These are phyloP conservation scores for Blastobasis lacticolella DNA, from an alignment of 2,888 invertebrate species.

Conservation along the genomic window DNA sequence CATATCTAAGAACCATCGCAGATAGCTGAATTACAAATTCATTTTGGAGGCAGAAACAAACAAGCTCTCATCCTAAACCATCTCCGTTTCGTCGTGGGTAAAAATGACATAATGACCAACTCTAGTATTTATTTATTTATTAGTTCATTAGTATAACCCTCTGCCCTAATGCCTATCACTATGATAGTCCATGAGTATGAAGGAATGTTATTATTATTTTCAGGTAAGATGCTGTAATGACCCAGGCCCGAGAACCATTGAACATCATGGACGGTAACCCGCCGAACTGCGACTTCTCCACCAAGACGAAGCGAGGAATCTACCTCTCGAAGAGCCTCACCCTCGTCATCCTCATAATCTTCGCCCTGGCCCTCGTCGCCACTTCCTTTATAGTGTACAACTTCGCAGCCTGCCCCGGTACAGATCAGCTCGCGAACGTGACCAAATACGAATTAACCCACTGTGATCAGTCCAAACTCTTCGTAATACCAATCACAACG, in stretches of 20 bases:
- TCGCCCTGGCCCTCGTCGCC: slow-evolving; percentile 77
- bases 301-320: slow-evolving; percentile 74
- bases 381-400: slow-evolving; percentile 86
- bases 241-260: slow-evolving; percentile 62
- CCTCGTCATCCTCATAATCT: slow-evolving; percentile 76
- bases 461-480: slow-evolving; percentile 55
- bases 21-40: too few relatives aligned
- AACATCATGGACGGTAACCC: slow-evolving; percentile 76
- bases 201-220: slow-evolving; percentile 17
- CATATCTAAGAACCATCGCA: too few relatives aligned
- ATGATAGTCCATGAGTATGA: background rate
- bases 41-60: too few relatives aligned
- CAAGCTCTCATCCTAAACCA: too few relatives aligned
- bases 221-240: slow-evolving; percentile 68
- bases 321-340: slow-evolving; percentile 78
- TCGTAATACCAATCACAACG: slow-evolving; percentile 55
- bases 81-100: too few relatives aligned
- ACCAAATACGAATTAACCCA: slow-evolving; percentile 61
- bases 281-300: slow-evolving; percentile 77
- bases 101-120: too few relatives aligned
- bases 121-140: too few relatives aligned
- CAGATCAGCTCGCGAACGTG: slow-evolving; percentile 57
- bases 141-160: too few relatives aligned
- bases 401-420: slow-evolving; percentile 78
- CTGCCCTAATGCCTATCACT: background rate